Evolutionary conservation across 2,113 vertebrate species (phyloP).

Genomic region (Halcyon senegalensis): DNA sequence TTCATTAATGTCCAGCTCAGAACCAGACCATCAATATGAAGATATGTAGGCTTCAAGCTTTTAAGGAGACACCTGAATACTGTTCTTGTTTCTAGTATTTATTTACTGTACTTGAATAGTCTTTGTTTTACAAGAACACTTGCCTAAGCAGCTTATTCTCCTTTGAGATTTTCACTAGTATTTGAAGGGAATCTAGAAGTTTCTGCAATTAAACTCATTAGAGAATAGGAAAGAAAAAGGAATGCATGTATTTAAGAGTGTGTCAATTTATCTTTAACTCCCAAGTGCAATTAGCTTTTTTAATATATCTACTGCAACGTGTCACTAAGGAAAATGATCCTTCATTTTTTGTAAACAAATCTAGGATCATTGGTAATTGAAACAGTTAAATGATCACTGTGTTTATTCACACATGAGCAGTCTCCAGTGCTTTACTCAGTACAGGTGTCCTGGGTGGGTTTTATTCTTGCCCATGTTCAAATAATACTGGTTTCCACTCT

Average conservation of each 20-base stretch:
- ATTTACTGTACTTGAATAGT: conserved; percentile 37
- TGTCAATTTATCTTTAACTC: conserved; percentile 62
- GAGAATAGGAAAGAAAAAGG: conserved; percentile 24
- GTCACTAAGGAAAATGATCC: conserved; percentile 37
- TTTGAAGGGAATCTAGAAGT: conserved; percentile 47
- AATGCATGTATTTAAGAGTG: conserved; percentile 36
- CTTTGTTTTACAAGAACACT: conserved; percentile 46
- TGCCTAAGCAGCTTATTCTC: conserved; percentile 50
- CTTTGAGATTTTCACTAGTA: conserved; percentile 53
- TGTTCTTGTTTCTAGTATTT: neutral
- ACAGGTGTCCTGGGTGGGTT: neutral
- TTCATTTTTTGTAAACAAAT: conserved; percentile 47
- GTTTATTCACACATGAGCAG: neutral
- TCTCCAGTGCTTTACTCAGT: neutral
- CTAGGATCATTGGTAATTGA: neutral
- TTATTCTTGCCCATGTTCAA: neutral
- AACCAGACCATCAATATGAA: neutral
- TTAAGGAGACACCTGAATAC: neutral
- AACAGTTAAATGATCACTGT: neutral
- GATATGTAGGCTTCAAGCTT: neutral
- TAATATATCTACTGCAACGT: neutral
- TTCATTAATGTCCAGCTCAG: neutral
- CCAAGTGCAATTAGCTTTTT: conserved; percentile 19
- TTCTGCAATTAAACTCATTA: conserved; percentile 66
- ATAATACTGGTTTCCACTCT: neutral